Evolutionary conservation across 2,797 vertebrate genomes (phyloP).

Genomic region (Siniperca undulata): DNA sequence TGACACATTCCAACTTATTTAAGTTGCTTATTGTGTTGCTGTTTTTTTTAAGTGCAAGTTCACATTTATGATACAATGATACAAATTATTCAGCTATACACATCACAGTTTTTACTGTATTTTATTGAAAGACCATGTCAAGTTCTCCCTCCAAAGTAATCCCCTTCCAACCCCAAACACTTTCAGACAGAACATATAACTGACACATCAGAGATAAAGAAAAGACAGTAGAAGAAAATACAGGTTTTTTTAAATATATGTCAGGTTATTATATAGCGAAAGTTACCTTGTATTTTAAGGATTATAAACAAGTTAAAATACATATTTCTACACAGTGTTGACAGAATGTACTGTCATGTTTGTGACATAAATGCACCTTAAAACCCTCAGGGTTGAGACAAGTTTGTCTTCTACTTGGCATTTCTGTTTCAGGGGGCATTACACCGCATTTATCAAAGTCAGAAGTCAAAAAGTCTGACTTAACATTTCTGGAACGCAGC

Average conservation of each 20-base stretch:
- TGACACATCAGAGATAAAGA: not conserved
- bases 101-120: not conserved
- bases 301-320: not conserved
- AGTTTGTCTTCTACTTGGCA: conserved; percentile 30
- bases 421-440: conserved; percentile 34
- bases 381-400: conserved; percentile 17
- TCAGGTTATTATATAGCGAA: not conserved
- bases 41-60: not conserved
- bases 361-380: not conserved
- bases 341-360: not conserved
- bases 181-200: not conserved
- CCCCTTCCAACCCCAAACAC: not conserved
- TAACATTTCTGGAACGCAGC: conserved; percentile 48
- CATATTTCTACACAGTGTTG: conserved; percentile 1
- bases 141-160: not conserved
- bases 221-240: not conserved
- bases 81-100: not conserved
- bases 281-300: not conserved
- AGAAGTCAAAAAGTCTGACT: conserved; percentile 42
- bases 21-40: not conserved
- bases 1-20: not conserved
- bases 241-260: not conserved
- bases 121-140: not conserved
- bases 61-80: not conserved
- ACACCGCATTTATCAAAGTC: conserved; percentile 59